A percentile compares a stretch with the other conserved stretches of the same genome.
These are phyloP conservation scores for Limnephilus rhombicus DNA, from an alignment of 2,888 invertebrate species.

Conservation along the genomic window DNA sequence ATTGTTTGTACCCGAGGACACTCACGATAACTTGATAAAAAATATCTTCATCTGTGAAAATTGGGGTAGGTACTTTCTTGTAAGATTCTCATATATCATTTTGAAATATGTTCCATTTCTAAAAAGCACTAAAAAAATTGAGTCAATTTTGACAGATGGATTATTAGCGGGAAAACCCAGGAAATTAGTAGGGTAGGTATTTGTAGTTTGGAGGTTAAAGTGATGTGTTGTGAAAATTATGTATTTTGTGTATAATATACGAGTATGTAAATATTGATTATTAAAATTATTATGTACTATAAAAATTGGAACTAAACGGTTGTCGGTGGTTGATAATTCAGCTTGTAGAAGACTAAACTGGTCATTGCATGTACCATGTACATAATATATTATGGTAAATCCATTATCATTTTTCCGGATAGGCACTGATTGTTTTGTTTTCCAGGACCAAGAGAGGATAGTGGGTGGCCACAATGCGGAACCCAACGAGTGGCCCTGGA, in stretches of 20 bases:
- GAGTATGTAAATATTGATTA: no score
- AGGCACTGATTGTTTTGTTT: neutral
- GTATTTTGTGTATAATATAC: no score
- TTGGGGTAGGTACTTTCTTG: neutral
- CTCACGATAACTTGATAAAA: neutral
- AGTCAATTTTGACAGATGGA: neutral
- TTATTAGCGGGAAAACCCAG: no score
- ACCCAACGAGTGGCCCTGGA: constrained; percentile 91
- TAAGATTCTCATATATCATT: neutral
- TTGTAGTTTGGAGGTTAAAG: no score
- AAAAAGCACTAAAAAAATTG: neutral
- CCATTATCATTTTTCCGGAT: neutral
- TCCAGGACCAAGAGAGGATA: constrained; percentile 86
- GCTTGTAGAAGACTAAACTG: neutral
- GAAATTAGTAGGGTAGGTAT: no score
- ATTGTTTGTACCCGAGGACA: no score
- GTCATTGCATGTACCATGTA: neutral
- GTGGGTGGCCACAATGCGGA: constrained; percentile 91
- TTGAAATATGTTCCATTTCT: neutral
- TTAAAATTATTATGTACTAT: neutral
- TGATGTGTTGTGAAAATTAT: neutral
- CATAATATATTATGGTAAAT: neutral
- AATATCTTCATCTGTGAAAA: neutral
- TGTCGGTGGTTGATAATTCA: neutral
- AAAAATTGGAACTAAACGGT: neutral